These are phyloP conservation scores for Cylindroiulus punctatus DNA, from an alignment of 2,888 invertebrate species.

Conservation along the genomic window DNA sequence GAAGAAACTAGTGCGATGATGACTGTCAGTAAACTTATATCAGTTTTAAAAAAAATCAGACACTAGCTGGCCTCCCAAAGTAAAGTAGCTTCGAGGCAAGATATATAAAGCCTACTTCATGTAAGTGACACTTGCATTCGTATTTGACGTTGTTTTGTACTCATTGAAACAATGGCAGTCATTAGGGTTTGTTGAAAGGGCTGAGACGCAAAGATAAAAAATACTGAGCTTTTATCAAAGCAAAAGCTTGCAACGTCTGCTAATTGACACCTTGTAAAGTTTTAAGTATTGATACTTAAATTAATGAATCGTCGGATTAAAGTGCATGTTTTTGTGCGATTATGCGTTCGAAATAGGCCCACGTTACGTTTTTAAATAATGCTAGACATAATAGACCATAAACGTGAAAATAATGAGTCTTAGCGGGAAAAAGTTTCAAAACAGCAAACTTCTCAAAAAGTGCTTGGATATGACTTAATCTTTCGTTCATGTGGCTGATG, in stretches of 20 bases:
- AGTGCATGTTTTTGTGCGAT: neutral
- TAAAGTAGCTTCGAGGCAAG: neutral
- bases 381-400: neutral
- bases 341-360: neutral
- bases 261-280: neutral
- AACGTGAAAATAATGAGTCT: too few relatives aligned
- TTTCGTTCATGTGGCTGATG: too few relatives aligned
- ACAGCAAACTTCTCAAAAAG: too few relatives aligned
- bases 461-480: too few relatives aligned
- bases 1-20: too few relatives aligned
- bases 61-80: too few relatives aligned
- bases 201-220: conserved; percentile 12
- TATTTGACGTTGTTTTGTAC: neutral
- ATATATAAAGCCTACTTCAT: neutral
- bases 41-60: too few relatives aligned
- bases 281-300: neutral
- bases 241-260: neutral
- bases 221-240: neutral
- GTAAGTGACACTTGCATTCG: neutral
- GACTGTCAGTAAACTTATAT: too few relatives aligned
- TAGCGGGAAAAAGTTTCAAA: too few relatives aligned
- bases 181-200: neutral
- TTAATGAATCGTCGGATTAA: neutral
- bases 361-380: neutral
- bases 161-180: neutral